Base-by-base conservation (phyloP, 2,888 invertebrate species). In the Oscheius onirici region DNA sequence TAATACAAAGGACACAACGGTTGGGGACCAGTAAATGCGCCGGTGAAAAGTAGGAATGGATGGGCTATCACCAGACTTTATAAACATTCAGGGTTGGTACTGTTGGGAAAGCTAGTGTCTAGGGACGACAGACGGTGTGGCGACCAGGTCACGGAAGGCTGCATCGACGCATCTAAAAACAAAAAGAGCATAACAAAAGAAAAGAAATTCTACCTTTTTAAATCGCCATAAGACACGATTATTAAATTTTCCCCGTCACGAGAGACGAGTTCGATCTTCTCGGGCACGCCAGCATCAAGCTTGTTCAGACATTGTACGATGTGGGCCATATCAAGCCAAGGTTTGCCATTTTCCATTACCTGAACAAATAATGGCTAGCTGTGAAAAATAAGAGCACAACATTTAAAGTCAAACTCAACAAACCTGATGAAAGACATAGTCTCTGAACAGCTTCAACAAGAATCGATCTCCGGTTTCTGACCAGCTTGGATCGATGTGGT, bases 381-480 rank as follows among this genome's bases (percentile, higher is more conserved):
- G n/a, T n/a, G n/a, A n/a, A n/a, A n/a, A n/a, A n/a, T n/a, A n/a
- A n/a, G n/a, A n/a, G n/a, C n/a, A 65, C 20, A 13, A 11, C 17
- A 24, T 26, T 17, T 26, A 34, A 87, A 87, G 24, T 44, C 10
- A 55, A 49, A 24, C 15, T 2, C 3, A 2, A 22, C 11, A 17
- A 49, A 79, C 79, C 89, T 95, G 93, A 90, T 99, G 97, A 90
- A 99, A 97, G 86, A 97, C 91, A 89, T 95, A 95, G 90, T 99
- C 97, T 75, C 97, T 92, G 91, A 97, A 99, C 88, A 99, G 90
- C 90, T 97, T 97, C 89, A 99, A 90, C 93, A 99, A 93, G 90
- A 97, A 99, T 67, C 97, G 92, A 90, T 97, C 95, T 22, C 97
- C 97, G 24, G 97, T 97, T 90, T 99, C 99, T 43, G 95, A 93